Conservation (phyloP, 2,888 invertebrate species). For the Lasius platythorax region DNA sequence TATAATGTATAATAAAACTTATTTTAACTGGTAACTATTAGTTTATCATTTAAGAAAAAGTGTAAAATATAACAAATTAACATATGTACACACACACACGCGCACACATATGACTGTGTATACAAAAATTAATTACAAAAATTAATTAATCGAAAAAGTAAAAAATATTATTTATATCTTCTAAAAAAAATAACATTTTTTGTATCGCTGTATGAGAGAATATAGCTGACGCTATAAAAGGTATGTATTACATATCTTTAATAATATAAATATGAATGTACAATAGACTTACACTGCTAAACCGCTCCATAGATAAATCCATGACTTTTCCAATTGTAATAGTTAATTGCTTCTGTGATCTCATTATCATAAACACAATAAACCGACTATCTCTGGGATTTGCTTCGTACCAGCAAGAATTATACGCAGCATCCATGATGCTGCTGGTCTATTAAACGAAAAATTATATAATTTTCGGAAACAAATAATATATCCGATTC, state of each 20-base stretch:
- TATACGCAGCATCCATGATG: constrained; percentile 63
- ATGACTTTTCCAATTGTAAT: constrained; percentile 68
- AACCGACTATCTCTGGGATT: constrained; percentile 53
- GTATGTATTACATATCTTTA: too few relatives aligned
- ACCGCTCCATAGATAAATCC: constrained; percentile 60
- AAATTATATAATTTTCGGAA: neutral
- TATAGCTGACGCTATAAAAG: too few relatives aligned
- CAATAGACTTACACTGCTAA: constrained; percentile 56
- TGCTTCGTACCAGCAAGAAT: constrained; percentile 67
- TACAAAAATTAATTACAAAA: too few relatives aligned
- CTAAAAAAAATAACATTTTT: too few relatives aligned
- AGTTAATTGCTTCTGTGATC: constrained; percentile 58
- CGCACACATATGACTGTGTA: too few relatives aligned
- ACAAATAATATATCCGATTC: neutral
- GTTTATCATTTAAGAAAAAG: neutral
- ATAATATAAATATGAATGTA: neutral
- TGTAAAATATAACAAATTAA: neutral
- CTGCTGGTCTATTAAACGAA: constrained; percentile 57
- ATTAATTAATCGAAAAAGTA: too few relatives aligned
- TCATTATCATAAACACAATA: constrained; percentile 59
- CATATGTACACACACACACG: too few relatives aligned
- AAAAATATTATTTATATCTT: too few relatives aligned
- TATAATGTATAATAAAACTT: too few relatives aligned
- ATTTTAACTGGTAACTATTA: neutral
- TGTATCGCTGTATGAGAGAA: too few relatives aligned